phyloP scores from a whole-genome alignment of 2,888 invertebrate genomes.

The Macrophya alboannulata region DNA sequence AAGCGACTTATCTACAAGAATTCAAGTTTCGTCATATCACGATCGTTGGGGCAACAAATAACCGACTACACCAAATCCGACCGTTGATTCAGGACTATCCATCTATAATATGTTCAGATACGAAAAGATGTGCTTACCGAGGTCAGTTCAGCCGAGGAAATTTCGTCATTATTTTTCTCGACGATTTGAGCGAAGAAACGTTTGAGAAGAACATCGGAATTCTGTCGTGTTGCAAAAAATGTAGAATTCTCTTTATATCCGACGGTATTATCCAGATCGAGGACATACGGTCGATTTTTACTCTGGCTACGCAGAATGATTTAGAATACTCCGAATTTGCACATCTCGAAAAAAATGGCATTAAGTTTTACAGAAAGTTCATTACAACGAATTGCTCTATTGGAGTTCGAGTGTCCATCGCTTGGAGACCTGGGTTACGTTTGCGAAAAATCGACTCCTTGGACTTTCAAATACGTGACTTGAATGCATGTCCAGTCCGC shows the following conservation, averaged over 20 bases:
- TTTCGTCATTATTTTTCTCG: background rate
- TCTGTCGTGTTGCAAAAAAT: conserved; percentile 2
- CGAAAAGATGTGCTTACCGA: background rate
- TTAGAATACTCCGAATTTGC: background rate
- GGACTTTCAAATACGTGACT: background rate
- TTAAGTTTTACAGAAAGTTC: conserved; percentile 14
- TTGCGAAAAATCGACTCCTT: background rate
- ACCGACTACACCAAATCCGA: background rate
- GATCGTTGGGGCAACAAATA: background rate
- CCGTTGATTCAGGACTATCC: background rate
- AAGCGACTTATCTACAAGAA: background rate
- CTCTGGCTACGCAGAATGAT: background rate
- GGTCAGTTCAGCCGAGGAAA: conserved; percentile 24
- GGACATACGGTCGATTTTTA: background rate
- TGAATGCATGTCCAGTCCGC: conserved; percentile 20
- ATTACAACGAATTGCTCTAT: background rate
- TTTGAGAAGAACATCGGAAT: background rate
- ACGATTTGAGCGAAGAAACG: conserved; percentile 5
- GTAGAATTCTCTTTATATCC: conserved; percentile 19
- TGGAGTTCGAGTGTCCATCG: background rate
- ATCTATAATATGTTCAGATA: background rate
- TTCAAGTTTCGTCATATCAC: conserved; percentile 3
- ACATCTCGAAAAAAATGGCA: background rate
- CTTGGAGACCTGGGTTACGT: conserved; percentile 26
- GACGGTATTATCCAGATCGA: background rate